Conservation (phyloP, 1,140 invertebrate genomes). For the Lethrus apterus region DNA sequence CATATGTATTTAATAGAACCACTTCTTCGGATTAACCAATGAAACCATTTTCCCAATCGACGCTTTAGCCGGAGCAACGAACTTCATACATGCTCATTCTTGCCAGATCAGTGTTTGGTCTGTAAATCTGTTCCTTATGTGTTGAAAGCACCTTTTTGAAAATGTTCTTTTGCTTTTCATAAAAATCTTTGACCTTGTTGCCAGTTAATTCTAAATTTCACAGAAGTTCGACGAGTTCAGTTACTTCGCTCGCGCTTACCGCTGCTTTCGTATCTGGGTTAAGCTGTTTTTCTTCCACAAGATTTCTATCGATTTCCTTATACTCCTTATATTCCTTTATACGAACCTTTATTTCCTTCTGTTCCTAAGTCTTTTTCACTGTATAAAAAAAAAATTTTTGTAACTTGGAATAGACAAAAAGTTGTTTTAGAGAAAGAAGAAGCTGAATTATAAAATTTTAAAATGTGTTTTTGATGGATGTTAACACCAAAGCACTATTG, state of each 20-base stretch:
- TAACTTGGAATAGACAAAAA: too few relatives aligned
- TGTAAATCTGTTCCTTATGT: too few relatives aligned
- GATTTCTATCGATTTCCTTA: slow-evolving; percentile 5
- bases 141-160: too few relatives aligned
- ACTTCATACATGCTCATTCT: too few relatives aligned
- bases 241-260: not conserved
- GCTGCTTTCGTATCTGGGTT: not conserved
- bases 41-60: too few relatives aligned
- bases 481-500: too few relatives aligned
- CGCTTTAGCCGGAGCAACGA: too few relatives aligned
- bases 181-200: slow-evolving; percentile 5
- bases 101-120: too few relatives aligned
- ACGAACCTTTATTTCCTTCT: slow-evolving; percentile 9
- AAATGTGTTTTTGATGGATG: not conserved
- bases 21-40: too few relatives aligned
- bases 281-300: not conserved
- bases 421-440: too few relatives aligned
- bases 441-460: not conserved
- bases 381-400: slow-evolving; percentile 1
- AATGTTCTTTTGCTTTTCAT: not conserved
- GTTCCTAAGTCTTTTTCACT: slow-evolving; percentile 19
- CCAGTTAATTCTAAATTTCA: slow-evolving; percentile 9
- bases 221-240: not conserved
- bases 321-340: slow-evolving; percentile 14
- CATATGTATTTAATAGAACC: too few relatives aligned